Evolutionary conservation across 2,113 vertebrate species (phyloP).

Genomic region (Neofelis nebulosa): DNA sequence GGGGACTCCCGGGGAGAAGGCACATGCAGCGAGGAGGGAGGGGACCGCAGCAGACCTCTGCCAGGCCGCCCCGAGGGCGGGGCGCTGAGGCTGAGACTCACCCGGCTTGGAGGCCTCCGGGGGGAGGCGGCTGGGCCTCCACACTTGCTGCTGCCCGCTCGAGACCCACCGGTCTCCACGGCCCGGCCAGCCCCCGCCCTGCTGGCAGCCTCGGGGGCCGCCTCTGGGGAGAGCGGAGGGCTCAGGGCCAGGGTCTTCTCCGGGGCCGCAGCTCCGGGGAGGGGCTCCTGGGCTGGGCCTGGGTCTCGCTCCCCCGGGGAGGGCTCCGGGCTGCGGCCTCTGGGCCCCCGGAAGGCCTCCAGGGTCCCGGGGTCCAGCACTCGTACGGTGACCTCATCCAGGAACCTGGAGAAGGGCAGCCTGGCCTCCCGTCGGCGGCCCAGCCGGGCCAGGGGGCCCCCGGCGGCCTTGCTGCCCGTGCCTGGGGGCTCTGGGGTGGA

Average conservation of each 20-base stretch:
- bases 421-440: constrained; percentile 86
- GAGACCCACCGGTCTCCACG: not conserved
- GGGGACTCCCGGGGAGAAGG: not conserved
- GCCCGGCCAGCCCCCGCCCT: rapidly evolving
- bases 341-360: constrained; percentile 80
- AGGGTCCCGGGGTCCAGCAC: constrained; percentile 88
- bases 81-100: constrained; percentile 48
- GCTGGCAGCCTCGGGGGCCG: not conserved
- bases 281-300: constrained; percentile 58
- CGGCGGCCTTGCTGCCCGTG: constrained; percentile 55
- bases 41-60: not conserved
- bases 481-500: constrained; percentile 73
- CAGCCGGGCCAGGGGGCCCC: constrained; percentile 74
- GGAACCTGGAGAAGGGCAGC: constrained; percentile 93
- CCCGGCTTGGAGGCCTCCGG: not conserved
- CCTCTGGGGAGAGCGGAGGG: constrained; percentile 78
- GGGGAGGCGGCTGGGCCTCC: not conserved
- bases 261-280: rapidly evolving
- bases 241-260: constrained; percentile 73
- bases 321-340: constrained; percentile 72
- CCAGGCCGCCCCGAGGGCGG: rapidly evolving
- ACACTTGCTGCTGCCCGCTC: rapidly evolving
- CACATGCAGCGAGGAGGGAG: rapidly evolving
- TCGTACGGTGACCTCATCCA: constrained; percentile 92
- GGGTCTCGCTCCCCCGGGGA: constrained; percentile 3